Conservation (phyloP, 2,113 vertebrate species). For the Azemiops feae region DNA sequence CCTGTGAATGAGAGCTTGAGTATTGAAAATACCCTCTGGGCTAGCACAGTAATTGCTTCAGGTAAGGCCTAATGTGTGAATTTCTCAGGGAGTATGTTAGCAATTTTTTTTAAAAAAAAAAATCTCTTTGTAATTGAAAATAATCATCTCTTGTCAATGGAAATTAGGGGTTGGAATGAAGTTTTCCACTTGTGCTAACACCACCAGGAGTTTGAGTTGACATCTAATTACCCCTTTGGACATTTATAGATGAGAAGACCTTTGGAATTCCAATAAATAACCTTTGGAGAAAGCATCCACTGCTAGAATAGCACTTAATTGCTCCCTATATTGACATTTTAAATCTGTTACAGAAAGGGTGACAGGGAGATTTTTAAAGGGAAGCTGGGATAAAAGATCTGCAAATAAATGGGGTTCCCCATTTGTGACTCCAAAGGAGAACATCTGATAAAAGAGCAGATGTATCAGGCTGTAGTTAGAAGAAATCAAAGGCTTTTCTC, state of each 20-base stretch:
- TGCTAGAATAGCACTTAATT: slow-evolving; percentile 61
- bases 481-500: background rate
- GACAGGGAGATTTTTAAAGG: slow-evolving; percentile 41
- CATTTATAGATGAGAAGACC: slow-evolving; percentile 50
- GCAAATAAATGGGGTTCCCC: slow-evolving; percentile 12
- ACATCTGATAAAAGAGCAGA: background rate
- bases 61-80: slow-evolving; percentile 67
- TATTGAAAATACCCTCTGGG: slow-evolving; percentile 97
- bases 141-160: slow-evolving; percentile 65
- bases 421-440: background rate
- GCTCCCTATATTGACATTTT: slow-evolving; percentile 57
- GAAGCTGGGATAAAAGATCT: slow-evolving; percentile 42
- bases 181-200: slow-evolving; percentile 54
- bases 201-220: slow-evolving; percentile 50
- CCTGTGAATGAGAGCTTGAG: slow-evolving; percentile 93
- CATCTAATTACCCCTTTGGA: slow-evolving; percentile 49
- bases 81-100: slow-evolving; percentile 59
- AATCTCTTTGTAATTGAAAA: slow-evolving; percentile 60
- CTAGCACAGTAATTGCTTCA: slow-evolving; percentile 93
- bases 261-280: slow-evolving; percentile 45
- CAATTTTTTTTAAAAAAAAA: slow-evolving; percentile 62
- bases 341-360: slow-evolving; percentile 69
- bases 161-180: slow-evolving; percentile 61
- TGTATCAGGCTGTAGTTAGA: background rate
- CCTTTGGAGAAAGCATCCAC: slow-evolving; percentile 54